phyloP scores from a whole-genome alignment of 2,888 invertebrate genomes.

The Leptinotarsa haldemani region DNA sequence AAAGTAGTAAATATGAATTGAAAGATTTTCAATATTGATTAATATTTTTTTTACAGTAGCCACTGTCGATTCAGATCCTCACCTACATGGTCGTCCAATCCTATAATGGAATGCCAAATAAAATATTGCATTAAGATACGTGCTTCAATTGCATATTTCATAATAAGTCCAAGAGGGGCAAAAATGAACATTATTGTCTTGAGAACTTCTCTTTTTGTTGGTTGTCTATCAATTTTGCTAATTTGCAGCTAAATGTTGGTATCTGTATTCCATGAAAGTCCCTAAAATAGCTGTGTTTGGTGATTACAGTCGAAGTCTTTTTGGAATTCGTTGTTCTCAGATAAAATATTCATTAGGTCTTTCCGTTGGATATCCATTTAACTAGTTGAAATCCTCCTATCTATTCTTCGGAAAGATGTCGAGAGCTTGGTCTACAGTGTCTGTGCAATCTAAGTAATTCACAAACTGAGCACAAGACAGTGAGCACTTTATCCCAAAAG shows the following conservation, averaged over 20 bases:
- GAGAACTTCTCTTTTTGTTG: no score
- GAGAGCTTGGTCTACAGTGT: background rate
- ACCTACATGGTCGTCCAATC: no score
- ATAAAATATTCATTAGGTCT: slow-evolving; percentile 4
- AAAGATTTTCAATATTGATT: no score
- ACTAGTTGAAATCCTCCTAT: slow-evolving; percentile 29
- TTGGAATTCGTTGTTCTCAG: slow-evolving; percentile 1
- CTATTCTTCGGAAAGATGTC: slow-evolving; percentile 10
- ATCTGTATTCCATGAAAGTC: slow-evolving; percentile 13
- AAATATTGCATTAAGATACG: no score
- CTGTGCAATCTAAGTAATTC: background rate
- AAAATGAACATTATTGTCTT: no score
- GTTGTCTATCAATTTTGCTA: background rate
- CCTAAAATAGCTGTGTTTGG: background rate
- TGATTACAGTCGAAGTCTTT: background rate
- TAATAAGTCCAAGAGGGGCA: no score
- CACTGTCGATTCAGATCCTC: no score
- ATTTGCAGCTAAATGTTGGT: background rate
- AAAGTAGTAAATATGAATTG: no score
- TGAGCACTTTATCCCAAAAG: background rate
- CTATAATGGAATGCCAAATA: no score
- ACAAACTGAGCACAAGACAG: background rate
- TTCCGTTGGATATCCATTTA: slow-evolving; percentile 50
- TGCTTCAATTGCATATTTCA: no score
- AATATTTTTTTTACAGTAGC: no score